Evolutionary conservation across 2,888 invertebrate species (phyloP).

Genomic region (Nemurella pictetii): DNA sequence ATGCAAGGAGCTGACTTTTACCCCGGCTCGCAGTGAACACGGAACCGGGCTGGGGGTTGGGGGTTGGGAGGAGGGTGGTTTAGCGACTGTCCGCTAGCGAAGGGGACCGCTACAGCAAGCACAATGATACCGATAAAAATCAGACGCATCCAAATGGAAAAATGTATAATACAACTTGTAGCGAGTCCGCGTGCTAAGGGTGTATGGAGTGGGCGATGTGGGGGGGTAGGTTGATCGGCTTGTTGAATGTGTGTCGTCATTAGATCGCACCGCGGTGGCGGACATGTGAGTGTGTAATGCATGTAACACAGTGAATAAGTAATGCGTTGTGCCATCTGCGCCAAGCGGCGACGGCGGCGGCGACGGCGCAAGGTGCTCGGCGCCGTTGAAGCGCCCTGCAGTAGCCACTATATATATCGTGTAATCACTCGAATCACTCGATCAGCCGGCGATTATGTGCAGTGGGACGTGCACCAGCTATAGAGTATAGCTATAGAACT

Average conservation of each 20-base stretch:
- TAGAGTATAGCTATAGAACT: not conserved
- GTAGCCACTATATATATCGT: no score
- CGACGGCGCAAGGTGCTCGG: not conserved
- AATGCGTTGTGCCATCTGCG: slow-evolving; percentile 36
- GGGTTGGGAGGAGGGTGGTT: not conserved
- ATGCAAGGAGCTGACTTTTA: not conserved
- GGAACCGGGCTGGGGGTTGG: not conserved
- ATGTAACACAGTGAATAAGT: slow-evolving; percentile 30
- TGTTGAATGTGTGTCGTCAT: slow-evolving; percentile 23
- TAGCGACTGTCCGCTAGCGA: not conserved
- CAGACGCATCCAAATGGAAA: slow-evolving; percentile 31
- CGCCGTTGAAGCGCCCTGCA: no score
- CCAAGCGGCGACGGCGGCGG: not conserved
- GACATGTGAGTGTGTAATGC: slow-evolving; percentile 11
- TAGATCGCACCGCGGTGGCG: not conserved
- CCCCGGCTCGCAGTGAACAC: no score
- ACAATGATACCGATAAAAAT: slow-evolving; percentile 25
- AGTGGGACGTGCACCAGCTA: not conserved
- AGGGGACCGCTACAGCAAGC: not conserved
- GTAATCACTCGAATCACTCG: not conserved
- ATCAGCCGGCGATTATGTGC: not conserved
- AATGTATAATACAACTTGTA: slow-evolving; percentile 26
- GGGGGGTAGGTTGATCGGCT: slow-evolving; percentile 28
- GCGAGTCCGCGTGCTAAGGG: not conserved
- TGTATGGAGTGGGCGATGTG: slow-evolving; percentile 19